Base-by-base conservation (phyloP, 2,888 invertebrate species). In the Mythimna loreyi region DNA sequence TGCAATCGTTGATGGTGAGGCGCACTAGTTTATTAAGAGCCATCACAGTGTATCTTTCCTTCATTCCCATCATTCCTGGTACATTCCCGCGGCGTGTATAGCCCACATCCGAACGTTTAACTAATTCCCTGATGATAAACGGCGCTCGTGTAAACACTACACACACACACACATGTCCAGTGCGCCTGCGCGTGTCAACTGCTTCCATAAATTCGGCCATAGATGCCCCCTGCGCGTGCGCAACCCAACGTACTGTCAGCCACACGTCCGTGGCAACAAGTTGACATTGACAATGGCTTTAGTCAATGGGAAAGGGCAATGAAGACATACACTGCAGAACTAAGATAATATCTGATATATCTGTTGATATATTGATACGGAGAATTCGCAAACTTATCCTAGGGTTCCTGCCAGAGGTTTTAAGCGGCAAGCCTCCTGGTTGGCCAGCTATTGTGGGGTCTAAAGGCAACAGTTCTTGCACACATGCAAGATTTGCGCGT, bases 151-250 rank as follows among this genome's bases (percentile, higher is more conserved):
- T 81, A 62, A 75, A 80, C 50, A 64, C 56, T 50, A 19, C 52
- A 28, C 52, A 52, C 52, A 28, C 8, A 28, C 52, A 23, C 60
- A 28, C 52, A 23, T 57, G 21, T 57, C 55, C 53, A 69, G 55
- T 53, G 78, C 53, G 66, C 62, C 58, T 56, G 78, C 57, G 66
- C 62, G 55, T 81, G 72, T 81, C 82, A 81, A 78, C 72, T 64
- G 63, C 45, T 63, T 49, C 57, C 64, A 78, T 78, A 78, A 78
- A 78, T 78, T 81, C 56, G 82, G 55, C 23, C 55, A 81, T 81
- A 60, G 58, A 61, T 80, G 69, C 83, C 82, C 77, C 80, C 85
- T 82, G 85, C 83, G 85, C 85, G 77, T 82, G 82, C 85, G 77
- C 62, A 30, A 28, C 21, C n/a, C 5, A 28, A 9, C 19, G 40